phyloP scores from a whole-genome alignment of 2,888 invertebrate species.

The Cheiracanthium punctorium region DNA sequence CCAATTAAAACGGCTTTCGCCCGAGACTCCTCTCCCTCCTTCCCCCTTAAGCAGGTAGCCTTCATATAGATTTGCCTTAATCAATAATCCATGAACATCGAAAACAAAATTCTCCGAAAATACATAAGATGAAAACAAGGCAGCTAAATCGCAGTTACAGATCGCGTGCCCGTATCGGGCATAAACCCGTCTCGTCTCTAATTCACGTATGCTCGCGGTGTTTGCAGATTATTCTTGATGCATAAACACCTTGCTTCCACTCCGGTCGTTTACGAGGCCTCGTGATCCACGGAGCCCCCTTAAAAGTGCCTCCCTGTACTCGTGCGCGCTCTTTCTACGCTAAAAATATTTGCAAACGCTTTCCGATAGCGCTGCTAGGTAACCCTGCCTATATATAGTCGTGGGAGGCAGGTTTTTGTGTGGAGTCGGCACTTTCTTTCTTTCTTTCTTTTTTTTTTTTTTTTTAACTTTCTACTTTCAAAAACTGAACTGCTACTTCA shows the following conservation, averaged over 20 bases:
- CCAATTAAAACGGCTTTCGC: too few species aligned
- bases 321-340: background rate
- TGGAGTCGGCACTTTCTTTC: conserved; percentile 38
- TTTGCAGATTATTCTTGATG: too few species aligned
- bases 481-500: background rate
- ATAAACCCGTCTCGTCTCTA: too few species aligned
- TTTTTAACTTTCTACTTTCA: too few species aligned
- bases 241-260: background rate
- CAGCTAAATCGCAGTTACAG: too few species aligned
- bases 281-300: background rate
- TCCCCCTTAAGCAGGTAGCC: too few species aligned
- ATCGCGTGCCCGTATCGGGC: too few species aligned
- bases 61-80: too few species aligned
- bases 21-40: too few species aligned
- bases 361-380: conserved; percentile 48
- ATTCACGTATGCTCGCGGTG: background rate
- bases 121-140: too few species aligned
- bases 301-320: background rate
- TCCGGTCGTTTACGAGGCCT: background rate
- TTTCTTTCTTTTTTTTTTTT: conserved; percentile 18
- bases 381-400: conserved; percentile 52
- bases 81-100: too few species aligned
- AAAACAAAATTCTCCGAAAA: too few species aligned
- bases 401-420: conserved; percentile 23
- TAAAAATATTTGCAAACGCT: conserved; percentile 61